Percentiles rank a stretch among this genome's conserved stretches.
phyloP scores from a whole-genome alignment of 2,113 vertebrate species.

The Rynchops niger region DNA sequence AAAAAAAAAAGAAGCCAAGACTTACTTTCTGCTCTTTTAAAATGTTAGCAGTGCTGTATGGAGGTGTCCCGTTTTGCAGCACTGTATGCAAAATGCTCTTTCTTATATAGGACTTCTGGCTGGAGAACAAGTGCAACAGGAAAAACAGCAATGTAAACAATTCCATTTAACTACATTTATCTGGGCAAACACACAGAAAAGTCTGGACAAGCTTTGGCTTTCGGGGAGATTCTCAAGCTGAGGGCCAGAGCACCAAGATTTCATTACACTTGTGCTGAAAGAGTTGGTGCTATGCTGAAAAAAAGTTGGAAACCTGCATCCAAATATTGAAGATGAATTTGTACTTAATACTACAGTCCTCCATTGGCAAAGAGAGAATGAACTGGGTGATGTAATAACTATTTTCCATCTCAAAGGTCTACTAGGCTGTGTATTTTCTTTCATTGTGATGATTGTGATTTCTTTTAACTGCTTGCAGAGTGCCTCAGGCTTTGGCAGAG shows the following conservation, averaged over 20 bases:
- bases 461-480: conserved; percentile 6
- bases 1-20: not conserved
- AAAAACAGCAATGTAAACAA: conserved; percentile 38
- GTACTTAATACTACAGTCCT: not conserved
- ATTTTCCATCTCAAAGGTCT: conserved; percentile 18
- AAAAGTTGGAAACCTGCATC: not conserved
- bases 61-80: not conserved
- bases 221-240: not conserved
- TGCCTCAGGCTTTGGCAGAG: conserved; percentile 22
- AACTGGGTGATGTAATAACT: not conserved
- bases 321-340: not conserved
- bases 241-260: not conserved
- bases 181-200: not conserved
- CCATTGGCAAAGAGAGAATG: not conserved
- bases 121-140: conserved; percentile 36
- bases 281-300: not conserved
- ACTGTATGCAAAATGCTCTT: not conserved
- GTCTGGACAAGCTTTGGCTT: conserved; percentile 9
- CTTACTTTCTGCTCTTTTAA: not conserved
- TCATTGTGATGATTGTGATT: conserved; percentile 45
- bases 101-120: not conserved
- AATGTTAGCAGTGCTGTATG: not conserved
- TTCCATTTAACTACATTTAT: not conserved
- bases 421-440: not conserved
- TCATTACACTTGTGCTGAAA: conserved; percentile 11